Percentiles rank a stretch among this genome's conserved stretches.
Evolutionary conservation across 2,888 invertebrate species (phyloP).

Genomic region (Syritta pipiens): DNA sequence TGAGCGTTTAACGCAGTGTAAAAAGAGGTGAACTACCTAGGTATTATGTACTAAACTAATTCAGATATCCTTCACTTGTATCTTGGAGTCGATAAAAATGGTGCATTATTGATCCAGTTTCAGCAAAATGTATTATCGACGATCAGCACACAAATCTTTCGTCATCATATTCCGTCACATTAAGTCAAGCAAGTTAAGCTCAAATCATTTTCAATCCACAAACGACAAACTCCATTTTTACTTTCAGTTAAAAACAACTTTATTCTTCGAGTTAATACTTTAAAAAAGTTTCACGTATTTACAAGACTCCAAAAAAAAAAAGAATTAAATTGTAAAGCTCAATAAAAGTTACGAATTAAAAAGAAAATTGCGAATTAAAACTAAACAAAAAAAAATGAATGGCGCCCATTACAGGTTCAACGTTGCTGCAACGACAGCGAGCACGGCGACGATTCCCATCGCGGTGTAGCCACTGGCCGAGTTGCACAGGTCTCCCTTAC

Average conservation of each 20-base stretch:
- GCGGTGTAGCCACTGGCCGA: conserved; percentile 73
- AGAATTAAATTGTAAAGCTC: neutral
- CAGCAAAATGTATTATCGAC: no score
- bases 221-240: neutral
- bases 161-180: no score
- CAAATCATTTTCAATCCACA: no score
- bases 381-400: neutral
- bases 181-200: no score
- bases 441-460: conserved; percentile 72
- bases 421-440: conserved; percentile 73
- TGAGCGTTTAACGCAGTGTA: no score
- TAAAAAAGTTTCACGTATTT: conserved; percentile 5
- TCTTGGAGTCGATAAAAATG: no score
- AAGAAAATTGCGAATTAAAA: neutral
- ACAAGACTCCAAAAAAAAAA: neutral
- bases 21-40: no score
- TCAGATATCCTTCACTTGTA: no score
- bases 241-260: conserved; percentile 16
- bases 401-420: conserved; percentile 71
- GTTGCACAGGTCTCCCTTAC: conserved; percentile 86
- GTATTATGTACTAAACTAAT: no score
- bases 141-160: no score
- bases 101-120: no score
- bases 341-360: neutral
- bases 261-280: conserved; percentile 31